Evolutionary conservation across 1,140 invertebrate genomes (phyloP).

Genomic region (Lordiphosa clarofinis): DNA sequence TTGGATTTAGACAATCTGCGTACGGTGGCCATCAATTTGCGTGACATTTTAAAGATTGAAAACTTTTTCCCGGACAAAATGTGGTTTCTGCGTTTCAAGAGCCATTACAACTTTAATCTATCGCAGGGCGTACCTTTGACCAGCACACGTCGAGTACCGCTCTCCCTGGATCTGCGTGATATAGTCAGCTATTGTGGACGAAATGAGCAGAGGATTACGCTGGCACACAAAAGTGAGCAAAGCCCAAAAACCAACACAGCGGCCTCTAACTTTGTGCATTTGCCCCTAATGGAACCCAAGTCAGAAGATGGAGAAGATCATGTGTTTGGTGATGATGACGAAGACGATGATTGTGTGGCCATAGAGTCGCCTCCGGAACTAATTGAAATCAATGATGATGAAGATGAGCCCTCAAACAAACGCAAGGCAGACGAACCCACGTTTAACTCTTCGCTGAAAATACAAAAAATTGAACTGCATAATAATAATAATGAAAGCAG

Average conservation of each 20-base stretch:
- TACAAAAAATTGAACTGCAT: conserved; percentile 39
- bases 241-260: conserved; percentile 14
- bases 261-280: neutral
- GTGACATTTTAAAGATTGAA: conserved; percentile 69
- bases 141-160: conserved; percentile 27
- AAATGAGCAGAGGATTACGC: conserved; percentile 43
- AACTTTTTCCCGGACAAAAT: conserved; percentile 65
- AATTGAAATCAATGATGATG: conserved; percentile 62
- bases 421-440: conserved; percentile 1
- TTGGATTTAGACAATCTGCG: conserved; percentile 53
- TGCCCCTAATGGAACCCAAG: conserved; percentile 13
- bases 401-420: conserved; percentile 28
- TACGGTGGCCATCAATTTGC: conserved; percentile 49
- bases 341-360: conserved; percentile 57
- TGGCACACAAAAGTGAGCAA: conserved; percentile 14
- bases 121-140: conserved; percentile 44
- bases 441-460: conserved; percentile 32
- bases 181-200: conserved; percentile 67
- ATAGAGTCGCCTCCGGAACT: conserved; percentile 48
- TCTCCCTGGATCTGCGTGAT: conserved; percentile 64
- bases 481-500: neutral
- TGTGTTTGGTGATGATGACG: conserved; percentile 5
- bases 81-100: conserved; percentile 66
- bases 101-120: conserved; percentile 54
- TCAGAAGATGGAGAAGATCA: conserved; percentile 6